Percentiles rank a stretch among this genome's conserved stretches.
These are phyloP conservation scores for Diadophis punctatus DNA, from an alignment of 2,113 vertebrate species.

Conservation along the genomic window DNA sequence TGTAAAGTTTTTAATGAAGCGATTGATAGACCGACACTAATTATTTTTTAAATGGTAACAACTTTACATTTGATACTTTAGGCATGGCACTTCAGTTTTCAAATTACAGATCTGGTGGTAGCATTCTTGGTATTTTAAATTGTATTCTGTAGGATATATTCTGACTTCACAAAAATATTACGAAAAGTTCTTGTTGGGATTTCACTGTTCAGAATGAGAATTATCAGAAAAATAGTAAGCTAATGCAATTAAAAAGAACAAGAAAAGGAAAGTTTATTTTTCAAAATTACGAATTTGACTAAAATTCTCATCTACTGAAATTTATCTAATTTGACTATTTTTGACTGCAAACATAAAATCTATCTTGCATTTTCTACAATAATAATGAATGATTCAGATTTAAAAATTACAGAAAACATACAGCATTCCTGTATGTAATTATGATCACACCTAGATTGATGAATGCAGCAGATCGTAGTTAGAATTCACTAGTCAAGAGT, in stretches of 20 bases:
- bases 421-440: not conserved
- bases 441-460: not conserved
- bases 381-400: not conserved
- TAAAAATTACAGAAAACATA: not conserved
- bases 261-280: not conserved
- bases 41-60: not conserved
- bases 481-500: not conserved
- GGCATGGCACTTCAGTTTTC: not conserved
- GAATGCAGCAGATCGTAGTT: not conserved
- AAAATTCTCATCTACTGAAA: not conserved
- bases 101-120: not conserved
- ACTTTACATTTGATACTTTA: not conserved
- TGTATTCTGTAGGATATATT: not conserved
- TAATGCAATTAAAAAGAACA: not conserved
- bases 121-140: not conserved
- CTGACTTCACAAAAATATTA: not conserved
- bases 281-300: not conserved
- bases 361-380: not conserved
- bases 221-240: not conserved
- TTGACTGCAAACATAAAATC: not conserved
- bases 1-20: not conserved
- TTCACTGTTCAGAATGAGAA: not conserved
- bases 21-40: not conserved
- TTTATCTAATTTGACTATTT: not conserved
- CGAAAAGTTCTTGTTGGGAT: not conserved